Percentiles rank a stretch among this genome's conserved stretches.
Conservation (phyloP, 2,888 invertebrate species). For the Phengaris alcon region DNA sequence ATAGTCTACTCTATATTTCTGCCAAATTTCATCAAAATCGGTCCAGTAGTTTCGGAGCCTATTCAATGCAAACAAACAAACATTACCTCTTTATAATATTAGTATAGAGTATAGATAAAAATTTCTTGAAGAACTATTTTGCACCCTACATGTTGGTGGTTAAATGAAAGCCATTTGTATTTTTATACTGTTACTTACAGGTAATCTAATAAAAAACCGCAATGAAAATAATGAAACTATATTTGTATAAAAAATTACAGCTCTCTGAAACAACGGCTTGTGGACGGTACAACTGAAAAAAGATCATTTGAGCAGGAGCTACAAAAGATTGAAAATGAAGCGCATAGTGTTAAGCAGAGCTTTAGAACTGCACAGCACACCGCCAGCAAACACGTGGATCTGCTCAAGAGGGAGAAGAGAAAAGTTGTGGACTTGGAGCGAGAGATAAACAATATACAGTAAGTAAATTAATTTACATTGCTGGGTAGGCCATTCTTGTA, state of each 20-base stretch:
- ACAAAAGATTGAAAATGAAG: conserved; percentile 47
- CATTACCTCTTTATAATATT: no score
- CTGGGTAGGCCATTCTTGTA: neutral
- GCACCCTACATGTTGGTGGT: no score
- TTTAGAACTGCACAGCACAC: conserved; percentile 36
- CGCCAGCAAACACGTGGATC: conserved; percentile 49
- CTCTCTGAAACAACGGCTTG: conserved; percentile 56
- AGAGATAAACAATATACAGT: conserved; percentile 64
- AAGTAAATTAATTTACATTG: conserved; percentile 41
- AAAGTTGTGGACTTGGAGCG: conserved; percentile 58
- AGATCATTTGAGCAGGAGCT: conserved; percentile 59
- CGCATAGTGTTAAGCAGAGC: conserved; percentile 25
- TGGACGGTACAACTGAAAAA: conserved; percentile 55
- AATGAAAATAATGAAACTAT: neutral
- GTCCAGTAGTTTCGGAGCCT: no score
- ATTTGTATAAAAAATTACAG: conserved; percentile 33
- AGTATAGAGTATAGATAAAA: no score
- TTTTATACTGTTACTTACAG: no score
- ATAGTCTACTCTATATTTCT: no score
- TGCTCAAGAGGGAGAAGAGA: conserved; percentile 53
- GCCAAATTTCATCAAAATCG: no score
- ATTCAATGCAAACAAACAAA: no score
- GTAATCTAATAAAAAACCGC: no score
- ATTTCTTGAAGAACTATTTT: no score
- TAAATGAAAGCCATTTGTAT: no score